A percentile compares a stretch with the other conserved stretches of the same genome.
Conservation (phyloP, 2,888 invertebrate species). For the Byasa hedistus region DNA sequence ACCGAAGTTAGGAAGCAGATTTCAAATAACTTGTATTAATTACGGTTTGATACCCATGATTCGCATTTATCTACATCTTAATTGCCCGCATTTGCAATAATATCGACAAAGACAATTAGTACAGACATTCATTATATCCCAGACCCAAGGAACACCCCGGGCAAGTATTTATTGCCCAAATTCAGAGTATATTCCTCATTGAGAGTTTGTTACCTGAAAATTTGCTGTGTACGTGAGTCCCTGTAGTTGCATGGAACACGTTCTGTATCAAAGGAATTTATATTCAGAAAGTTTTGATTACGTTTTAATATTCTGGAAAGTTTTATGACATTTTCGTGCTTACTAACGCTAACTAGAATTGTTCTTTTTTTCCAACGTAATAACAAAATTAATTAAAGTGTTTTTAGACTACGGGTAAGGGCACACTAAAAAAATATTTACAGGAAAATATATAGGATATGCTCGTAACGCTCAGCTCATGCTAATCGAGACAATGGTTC, state of each 20-base stretch:
- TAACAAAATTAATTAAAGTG: background rate
- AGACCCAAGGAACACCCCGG: slow-evolving; percentile 53
- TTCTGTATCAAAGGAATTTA: slow-evolving; percentile 20
- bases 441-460: no score
- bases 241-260: slow-evolving; percentile 7
- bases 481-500: no score
- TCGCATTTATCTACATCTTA: slow-evolving; percentile 67
- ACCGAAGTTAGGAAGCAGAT: slow-evolving; percentile 8
- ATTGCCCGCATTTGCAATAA: slow-evolving; percentile 57
- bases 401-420: no score
- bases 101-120: slow-evolving; percentile 66
- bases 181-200: slow-evolving; percentile 38
- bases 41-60: slow-evolving; percentile 44
- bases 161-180: slow-evolving; percentile 68
- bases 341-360: background rate
- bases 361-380: background rate
- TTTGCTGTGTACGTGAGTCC: slow-evolving; percentile 35
- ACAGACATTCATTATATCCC: slow-evolving; percentile 54
- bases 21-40: slow-evolving; percentile 1
- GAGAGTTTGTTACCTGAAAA: slow-evolving; percentile 29
- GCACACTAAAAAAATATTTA: no score
- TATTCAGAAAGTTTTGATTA: slow-evolving; percentile 24
- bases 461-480: no score
- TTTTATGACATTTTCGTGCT: slow-evolving; percentile 8
- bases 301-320: slow-evolving; percentile 8